Base-by-base conservation (phyloP, 2,888 invertebrate genomes). In the Anticlea derivata region DNA sequence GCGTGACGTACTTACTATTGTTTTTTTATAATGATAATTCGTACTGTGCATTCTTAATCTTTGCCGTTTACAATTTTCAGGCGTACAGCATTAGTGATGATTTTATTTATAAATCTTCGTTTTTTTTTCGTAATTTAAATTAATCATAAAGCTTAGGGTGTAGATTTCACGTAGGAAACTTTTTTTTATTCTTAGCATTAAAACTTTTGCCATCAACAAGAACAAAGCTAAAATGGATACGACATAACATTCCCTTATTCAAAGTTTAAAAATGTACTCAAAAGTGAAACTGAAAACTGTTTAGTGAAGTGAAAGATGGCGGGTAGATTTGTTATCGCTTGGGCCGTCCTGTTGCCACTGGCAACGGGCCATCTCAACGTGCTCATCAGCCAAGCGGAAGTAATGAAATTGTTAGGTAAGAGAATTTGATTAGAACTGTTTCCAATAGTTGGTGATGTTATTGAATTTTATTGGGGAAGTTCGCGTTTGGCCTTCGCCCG, bases 381-480 rank as follows among this genome's bases (percentile, higher is more conserved):
- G 75, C 95, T 95, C 86, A 95, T 95, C 90, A 95, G 94, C 82
- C 94, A 94, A 80, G 93, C 93, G 61, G 95, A 95, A 91, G 95
- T 95, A 76, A 94, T 94, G 93, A 95, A 95, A 89, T 91, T 95
- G 70, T 86, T 95, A 83, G 95, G 95, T 95, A 88, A 94, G 94
- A 85, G 51, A 54, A 65, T 68, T 71, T 68, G 63, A 70, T 68
- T 68, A 60, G 53, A 60, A 65, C 59, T 60, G 57, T 62, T 66
- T 50, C 27, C 24, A 40, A 47, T 44, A 48, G 39, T 53, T 44
- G 20, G 10, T 27, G 12, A 17, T 1, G 27, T 34, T 51, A 55
- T 57, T 53, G 50, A 53, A 55, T 50, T 51, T 41, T 11, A 6
- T 11, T 30, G 12, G 6, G 12, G n/a, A n/a, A n/a, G n/a, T n/a